phyloP scores from a whole-genome alignment of 2,113 vertebrate species.

The Synodontis membranacea region DNA sequence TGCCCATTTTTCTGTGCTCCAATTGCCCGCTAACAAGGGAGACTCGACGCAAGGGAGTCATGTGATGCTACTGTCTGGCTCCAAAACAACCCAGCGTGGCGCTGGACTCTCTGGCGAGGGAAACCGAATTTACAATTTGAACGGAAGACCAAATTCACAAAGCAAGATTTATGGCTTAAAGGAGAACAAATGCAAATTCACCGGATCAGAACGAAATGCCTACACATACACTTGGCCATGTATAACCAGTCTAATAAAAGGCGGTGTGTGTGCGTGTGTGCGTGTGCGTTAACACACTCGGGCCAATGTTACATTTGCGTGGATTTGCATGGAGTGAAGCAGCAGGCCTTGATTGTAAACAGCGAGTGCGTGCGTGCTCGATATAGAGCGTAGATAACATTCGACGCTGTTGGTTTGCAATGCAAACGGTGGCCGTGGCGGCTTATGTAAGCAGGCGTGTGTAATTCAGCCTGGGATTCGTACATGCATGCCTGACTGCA shows the following conservation, averaged over 20 bases:
- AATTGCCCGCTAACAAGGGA: conserved; percentile 44
- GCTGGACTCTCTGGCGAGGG: not conserved
- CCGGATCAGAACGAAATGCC: not conserved
- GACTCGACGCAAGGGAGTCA: not conserved
- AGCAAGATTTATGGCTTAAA: not conserved
- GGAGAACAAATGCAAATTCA: not conserved
- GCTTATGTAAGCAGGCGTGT: conserved; percentile 26
- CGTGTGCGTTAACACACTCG: not conserved
- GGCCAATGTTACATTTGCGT: not conserved
- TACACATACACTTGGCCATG: not conserved
- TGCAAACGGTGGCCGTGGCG: not conserved
- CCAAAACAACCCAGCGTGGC: conserved; percentile 14
- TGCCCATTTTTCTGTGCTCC: conserved; percentile 53
- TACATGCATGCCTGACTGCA: conserved; percentile 18
- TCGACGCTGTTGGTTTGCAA: conserved; percentile 12
- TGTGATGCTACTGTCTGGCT: conserved; percentile 24
- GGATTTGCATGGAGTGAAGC: conserved; percentile 14
- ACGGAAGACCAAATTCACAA: not conserved
- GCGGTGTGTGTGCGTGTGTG: not conserved
- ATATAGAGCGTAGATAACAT: conserved; percentile 3
- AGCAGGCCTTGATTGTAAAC: not conserved
- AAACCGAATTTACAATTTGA: not conserved
- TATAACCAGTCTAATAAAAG: not conserved
- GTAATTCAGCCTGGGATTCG: conserved; percentile 22
- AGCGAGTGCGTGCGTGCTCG: not conserved